Evolutionary conservation across 2,113 vertebrate genomes (phyloP).

Genomic region (Tyrannus savana): DNA sequence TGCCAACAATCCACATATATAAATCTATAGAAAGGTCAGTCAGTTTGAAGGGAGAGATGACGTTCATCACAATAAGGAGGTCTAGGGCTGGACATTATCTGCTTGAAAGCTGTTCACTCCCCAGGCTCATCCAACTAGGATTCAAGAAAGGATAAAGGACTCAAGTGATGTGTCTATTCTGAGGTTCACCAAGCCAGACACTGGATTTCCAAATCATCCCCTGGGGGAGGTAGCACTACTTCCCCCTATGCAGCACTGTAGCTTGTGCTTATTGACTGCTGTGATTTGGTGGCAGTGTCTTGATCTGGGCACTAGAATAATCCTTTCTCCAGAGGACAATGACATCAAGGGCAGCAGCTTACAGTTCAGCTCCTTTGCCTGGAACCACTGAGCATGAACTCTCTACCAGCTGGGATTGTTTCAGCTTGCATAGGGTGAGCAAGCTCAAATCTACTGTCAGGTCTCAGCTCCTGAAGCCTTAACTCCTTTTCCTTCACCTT

Average conservation of each 20-base stretch:
- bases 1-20: background rate
- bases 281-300: rapidly evolving
- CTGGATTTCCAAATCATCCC: background rate
- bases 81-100: background rate
- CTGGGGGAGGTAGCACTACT: rapidly evolving
- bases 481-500: background rate
- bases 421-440: rapidly evolving
- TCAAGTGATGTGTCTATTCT: background rate
- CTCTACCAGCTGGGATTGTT: background rate
- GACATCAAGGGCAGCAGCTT: background rate
- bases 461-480: background rate
- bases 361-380: background rate
- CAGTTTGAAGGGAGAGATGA: background rate
- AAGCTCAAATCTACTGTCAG: background rate
- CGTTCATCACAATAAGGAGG: background rate
- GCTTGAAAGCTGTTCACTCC: background rate
- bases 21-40: background rate
- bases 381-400: background rate
- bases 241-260: rapidly evolving
- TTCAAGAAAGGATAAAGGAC: background rate
- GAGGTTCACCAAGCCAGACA: background rate
- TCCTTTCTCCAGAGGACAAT: background rate
- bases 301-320: background rate
- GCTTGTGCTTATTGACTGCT: background rate
- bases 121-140: background rate